Conservation (phyloP, 2,888 invertebrate species). For the Andricus quercusramuli region DNA sequence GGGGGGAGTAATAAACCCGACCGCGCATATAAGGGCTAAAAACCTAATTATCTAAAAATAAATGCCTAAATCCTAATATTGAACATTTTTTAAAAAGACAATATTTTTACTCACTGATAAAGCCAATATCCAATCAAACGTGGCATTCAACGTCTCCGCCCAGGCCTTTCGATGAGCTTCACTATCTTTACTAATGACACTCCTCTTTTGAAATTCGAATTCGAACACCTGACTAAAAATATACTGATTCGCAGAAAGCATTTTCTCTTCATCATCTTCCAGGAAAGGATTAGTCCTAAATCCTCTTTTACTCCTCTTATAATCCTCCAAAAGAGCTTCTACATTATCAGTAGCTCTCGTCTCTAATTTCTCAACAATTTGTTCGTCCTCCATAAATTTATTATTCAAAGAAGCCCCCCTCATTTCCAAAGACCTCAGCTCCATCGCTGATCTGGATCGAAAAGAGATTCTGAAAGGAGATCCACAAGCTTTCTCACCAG, state of each 20-base stretch:
- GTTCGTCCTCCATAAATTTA: constrained; percentile 27
- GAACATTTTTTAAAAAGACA: not conserved
- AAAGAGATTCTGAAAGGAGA: constrained; percentile 47
- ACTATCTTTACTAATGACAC: constrained; percentile 88
- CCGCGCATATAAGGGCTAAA: too few species aligned
- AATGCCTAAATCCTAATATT: not conserved
- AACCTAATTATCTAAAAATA: too few species aligned
- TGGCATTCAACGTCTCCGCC: constrained; percentile 91
- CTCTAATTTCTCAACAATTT: constrained; percentile 43
- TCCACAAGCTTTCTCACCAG: constrained; percentile 36
- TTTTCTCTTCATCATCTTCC: constrained; percentile 59
- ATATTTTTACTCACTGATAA: constrained; percentile 78
- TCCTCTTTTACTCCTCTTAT: constrained; percentile 72
- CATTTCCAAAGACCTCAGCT: constrained; percentile 54
- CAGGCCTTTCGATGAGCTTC: constrained; percentile 92
- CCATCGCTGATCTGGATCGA: constrained; percentile 71
- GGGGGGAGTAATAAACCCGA: too few species aligned
- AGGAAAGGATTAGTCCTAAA: constrained; percentile 74
- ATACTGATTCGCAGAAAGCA: constrained; percentile 40
- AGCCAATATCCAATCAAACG: constrained; percentile 87
- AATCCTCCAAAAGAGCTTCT: constrained; percentile 71
- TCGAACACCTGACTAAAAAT: constrained; percentile 45
- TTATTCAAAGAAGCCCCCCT: not conserved
- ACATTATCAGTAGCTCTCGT: constrained; percentile 57
- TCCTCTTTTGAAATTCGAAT: constrained; percentile 83